Evolutionary conservation across 2,113 vertebrate genomes (phyloP).

Genomic region (Brachionichthys hirsutus): DNA sequence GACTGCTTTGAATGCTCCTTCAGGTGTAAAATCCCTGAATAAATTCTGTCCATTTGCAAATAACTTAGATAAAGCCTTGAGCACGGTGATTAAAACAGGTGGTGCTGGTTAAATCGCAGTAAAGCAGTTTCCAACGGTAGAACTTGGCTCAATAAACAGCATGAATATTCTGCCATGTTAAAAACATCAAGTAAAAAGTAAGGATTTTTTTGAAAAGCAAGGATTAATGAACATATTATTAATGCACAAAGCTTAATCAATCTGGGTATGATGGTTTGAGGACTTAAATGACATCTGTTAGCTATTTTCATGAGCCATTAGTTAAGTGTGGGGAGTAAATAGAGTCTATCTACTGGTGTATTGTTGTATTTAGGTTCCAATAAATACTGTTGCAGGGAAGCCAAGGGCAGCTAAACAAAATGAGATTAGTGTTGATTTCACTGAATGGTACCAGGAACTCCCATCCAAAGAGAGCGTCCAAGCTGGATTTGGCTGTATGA

Average conservation of each 20-base stretch:
- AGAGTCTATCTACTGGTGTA: not conserved
- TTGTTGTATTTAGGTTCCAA: slow-evolving; percentile 1
- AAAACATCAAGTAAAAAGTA: not conserved
- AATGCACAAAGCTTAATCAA: not conserved
- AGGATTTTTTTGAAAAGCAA: not conserved
- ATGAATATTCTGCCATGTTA: not conserved
- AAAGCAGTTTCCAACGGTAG: not conserved
- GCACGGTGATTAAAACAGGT: too few species aligned
- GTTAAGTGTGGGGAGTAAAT: not conserved
- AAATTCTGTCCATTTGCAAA: too few species aligned
- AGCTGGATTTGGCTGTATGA: not conserved
- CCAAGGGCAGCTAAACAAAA: slow-evolving; percentile 11
- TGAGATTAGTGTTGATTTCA: slow-evolving; percentile 20
- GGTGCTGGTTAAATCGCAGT: not conserved
- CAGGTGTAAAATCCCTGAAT: not conserved
- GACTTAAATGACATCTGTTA: slow-evolving; percentile 9
- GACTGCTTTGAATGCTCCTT: not conserved
- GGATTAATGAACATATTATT: not conserved
- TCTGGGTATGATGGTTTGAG: not conserved
- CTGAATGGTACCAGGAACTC: not conserved
- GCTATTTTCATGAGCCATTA: slow-evolving; percentile 10
- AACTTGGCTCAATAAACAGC: not conserved
- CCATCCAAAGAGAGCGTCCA: slow-evolving; percentile 1
- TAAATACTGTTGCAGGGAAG: slow-evolving; percentile 1
- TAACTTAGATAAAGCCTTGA: too few species aligned